A percentile compares a stretch with the other conserved stretches of the same genome.
Conservation (phyloP, 2,888 invertebrate species). For the Melieria picta region DNA sequence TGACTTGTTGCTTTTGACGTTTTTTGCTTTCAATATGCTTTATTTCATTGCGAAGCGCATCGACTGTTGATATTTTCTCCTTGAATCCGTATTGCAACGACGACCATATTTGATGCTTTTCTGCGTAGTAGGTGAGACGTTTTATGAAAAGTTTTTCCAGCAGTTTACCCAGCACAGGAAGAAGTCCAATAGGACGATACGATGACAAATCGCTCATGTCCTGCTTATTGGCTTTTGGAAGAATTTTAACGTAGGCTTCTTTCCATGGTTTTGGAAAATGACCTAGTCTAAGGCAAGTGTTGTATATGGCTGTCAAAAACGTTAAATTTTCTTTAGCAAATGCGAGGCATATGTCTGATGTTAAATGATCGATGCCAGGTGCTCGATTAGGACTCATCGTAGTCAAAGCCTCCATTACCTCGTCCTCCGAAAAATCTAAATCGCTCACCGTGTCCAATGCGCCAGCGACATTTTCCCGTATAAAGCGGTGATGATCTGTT, state of each 20-base stretch:
- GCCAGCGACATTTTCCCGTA: not conserved
- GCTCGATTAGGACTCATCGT: not conserved
- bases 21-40: constrained; percentile 5
- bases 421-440: not conserved
- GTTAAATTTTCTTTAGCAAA: not conserved
- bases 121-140: not conserved
- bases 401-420: not conserved
- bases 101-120: not conserved
- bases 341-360: constrained; percentile 1
- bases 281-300: not conserved
- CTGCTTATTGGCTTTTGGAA: no score
- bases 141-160: not conserved
- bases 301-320: not conserved
- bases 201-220: no score
- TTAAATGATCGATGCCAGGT: not conserved
- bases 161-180: no score
- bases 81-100: not conserved
- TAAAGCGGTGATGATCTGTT: no score
- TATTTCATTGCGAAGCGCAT: not conserved
- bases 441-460: not conserved
- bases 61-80: not conserved
- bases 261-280: constrained; percentile 4
- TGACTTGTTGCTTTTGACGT: not conserved
- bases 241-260: not conserved
- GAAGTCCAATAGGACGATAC: no score